A percentile compares a stretch with the other conserved stretches of the same genome.
phyloP scores from a whole-genome alignment of 2,797 vertebrate species.

The Phataginus tetradactyla region DNA sequence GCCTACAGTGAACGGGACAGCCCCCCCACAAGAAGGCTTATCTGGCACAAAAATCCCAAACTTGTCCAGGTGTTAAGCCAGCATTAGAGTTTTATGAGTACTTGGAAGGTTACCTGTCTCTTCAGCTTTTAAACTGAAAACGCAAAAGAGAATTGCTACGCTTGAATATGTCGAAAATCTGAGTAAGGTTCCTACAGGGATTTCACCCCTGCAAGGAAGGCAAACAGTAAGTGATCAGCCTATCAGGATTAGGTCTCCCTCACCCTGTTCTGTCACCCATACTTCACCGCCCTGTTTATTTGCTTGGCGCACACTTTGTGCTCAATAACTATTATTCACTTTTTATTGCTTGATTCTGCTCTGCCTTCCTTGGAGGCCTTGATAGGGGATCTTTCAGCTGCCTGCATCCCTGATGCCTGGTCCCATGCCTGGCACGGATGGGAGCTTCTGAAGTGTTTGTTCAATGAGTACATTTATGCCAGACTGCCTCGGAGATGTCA shows the following conservation, averaged over 20 bases:
- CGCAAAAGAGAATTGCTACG: background rate
- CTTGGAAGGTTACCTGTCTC: background rate
- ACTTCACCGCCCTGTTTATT: background rate
- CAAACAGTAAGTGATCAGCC: background rate
- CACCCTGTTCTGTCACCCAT: accelerated
- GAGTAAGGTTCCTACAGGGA: background rate
- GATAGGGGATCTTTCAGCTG: accelerated
- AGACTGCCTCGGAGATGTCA: accelerated
- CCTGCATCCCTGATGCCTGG: background rate
- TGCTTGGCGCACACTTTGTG: background rate
- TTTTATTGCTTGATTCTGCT: background rate
- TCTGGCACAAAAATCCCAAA: background rate
- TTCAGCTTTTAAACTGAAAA: background rate
- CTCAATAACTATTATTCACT: background rate
- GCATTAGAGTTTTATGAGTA: background rate
- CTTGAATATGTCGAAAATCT: background rate
- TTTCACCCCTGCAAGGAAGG: background rate
- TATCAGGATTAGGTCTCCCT: too few relatives aligned
- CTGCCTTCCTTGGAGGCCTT: background rate
- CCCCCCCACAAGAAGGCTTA: background rate
- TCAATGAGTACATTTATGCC: too few relatives aligned
- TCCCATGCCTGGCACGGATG: accelerated
- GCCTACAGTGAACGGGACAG: accelerated
- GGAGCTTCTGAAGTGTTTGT: background rate
- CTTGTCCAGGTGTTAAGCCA: background rate